A percentile compares a stretch with the other conserved stretches of the same genome.
Conservation (phyloP, 2,888 invertebrate species). For the Diarsia mendica region DNA sequence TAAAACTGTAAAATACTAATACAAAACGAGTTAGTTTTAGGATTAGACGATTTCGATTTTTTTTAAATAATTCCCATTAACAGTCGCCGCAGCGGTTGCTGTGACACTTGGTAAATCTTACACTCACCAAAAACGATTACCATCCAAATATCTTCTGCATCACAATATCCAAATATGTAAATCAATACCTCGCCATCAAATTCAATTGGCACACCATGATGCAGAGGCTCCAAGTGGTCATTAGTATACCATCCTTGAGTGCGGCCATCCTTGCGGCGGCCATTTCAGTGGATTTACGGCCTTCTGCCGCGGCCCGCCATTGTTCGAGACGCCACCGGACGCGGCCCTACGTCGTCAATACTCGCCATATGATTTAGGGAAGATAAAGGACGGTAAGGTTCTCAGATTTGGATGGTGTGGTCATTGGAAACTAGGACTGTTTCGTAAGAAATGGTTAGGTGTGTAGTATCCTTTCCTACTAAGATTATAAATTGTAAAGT, state of each 20-base stretch:
- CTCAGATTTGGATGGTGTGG: background rate
- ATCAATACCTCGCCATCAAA: slow-evolving; percentile 11
- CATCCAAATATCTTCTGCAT: background rate
- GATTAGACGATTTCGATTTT: background rate
- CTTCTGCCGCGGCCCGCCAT: slow-evolving; percentile 56
- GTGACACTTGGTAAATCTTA: background rate
- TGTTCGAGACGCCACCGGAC: slow-evolving; percentile 53
- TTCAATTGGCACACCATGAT: slow-evolving; percentile 36
- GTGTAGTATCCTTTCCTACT: too few relatives aligned
- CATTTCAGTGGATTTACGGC: slow-evolving; percentile 70
- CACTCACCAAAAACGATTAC: background rate
- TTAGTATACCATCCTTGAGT: slow-evolving; percentile 5
- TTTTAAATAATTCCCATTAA: background rate
- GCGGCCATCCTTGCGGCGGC: slow-evolving; percentile 58
- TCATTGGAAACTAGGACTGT: background rate
- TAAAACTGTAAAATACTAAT: background rate
- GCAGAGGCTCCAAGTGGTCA: slow-evolving; percentile 20
- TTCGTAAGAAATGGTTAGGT: background rate
- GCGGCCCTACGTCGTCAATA: slow-evolving; percentile 58
- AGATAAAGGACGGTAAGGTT: background rate
- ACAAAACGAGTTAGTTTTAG: background rate
- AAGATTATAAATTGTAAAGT: too few relatives aligned
- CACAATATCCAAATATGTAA: background rate
- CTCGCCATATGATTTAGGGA: slow-evolving; percentile 56
- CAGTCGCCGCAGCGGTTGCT: background rate